phyloP scores from a whole-genome alignment of 2,797 vertebrate species.

The Hephaestus fuliginosus region DNA sequence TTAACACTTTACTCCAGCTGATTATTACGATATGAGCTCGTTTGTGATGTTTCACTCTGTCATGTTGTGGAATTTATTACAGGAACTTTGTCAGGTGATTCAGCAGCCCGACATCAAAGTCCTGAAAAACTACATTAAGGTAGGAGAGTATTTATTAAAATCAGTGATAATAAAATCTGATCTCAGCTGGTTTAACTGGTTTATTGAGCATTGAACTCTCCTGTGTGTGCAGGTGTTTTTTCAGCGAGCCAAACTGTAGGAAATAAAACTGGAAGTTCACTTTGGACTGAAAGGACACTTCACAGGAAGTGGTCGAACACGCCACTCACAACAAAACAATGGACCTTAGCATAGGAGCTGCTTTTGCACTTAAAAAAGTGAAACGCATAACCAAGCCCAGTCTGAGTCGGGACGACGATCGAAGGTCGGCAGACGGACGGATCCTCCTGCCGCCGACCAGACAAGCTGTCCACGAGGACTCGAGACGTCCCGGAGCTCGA shows the following conservation, averaged over 20 bases:
- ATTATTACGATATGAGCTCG: too few relatives aligned
- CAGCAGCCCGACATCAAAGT: conserved; percentile 97
- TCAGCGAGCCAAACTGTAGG: conserved; percentile 94
- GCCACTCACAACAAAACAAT: conserved; percentile 75
- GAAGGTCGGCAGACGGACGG: conserved; percentile 10
- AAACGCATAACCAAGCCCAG: conserved; percentile 78
- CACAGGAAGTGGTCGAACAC: conserved; percentile 78
- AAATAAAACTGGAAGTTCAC: conserved; percentile 71
- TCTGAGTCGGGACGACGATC: conserved; percentile 53
- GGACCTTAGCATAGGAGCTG: conserved; percentile 86
- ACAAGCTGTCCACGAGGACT: conserved; percentile 62
- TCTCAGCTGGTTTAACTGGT: not conserved
- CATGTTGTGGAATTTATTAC: not conserved
- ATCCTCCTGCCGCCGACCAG: conserved; percentile 34
- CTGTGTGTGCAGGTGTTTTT: conserved; percentile 91
- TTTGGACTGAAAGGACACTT: conserved; percentile 79
- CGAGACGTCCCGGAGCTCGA: conserved; percentile 11
- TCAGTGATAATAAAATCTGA: not conserved
- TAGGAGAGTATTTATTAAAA: conserved; percentile 51
- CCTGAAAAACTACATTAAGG: conserved; percentile 99
- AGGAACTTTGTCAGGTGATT: conserved; percentile 98
- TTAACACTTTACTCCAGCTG: not conserved
- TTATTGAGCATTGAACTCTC: not conserved
- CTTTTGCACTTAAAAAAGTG: conserved; percentile 86
- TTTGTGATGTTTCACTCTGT: not conserved